Evolutionary conservation across 2,113 vertebrate species (phyloP), one percentile per base, ranked within the genome.

Genomic region (Uria lomvia): DNA sequence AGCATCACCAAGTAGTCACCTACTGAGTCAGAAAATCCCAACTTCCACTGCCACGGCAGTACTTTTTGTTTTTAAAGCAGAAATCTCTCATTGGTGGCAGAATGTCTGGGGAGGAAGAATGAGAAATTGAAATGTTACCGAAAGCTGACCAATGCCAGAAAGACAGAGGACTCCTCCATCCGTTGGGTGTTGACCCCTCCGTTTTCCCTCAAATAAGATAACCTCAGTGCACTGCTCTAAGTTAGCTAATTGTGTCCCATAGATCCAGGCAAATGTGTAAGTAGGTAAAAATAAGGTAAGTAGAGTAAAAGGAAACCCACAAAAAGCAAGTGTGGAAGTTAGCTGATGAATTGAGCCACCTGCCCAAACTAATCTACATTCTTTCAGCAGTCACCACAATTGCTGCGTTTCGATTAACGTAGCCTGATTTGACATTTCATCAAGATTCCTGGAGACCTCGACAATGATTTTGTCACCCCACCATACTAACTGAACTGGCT

Each of bases 341-440:
- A 90, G 72, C 24, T 82, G 80, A 87, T 71, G 52, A 87, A 87
- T 6, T 50, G 56, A 96, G 55, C 56, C 2, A 7, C 60, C 66
- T 91, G 93, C 21, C 65, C 84, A 82, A 92, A 75, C 34, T 95
- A 26, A 96, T 92, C 80, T 85, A 82, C 65, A 63, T 91, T 93
- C 62, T 68, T 91, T 49, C 87, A 95, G 73, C 73, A 77, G 82
- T 59, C 66, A 88, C 40, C 67, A 76, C 59, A 86, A 90, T 63
- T 80, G 71, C 72, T 90, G 59, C 29, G 12, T 70, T 92, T 80
- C 7, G 3, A 94, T 86, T 95, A 94, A 90, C 0, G 1, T 50
- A 88, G 74, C 79, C 90, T 80, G 86, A 92, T 94, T 84, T 83
- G 67, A 86, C 62, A 50, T 93, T 94, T 93, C 75, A 62, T 86